phyloP scores from a whole-genome alignment of 64 coral and sea anemone species.

The Pocillopora damicornis region DNA sequence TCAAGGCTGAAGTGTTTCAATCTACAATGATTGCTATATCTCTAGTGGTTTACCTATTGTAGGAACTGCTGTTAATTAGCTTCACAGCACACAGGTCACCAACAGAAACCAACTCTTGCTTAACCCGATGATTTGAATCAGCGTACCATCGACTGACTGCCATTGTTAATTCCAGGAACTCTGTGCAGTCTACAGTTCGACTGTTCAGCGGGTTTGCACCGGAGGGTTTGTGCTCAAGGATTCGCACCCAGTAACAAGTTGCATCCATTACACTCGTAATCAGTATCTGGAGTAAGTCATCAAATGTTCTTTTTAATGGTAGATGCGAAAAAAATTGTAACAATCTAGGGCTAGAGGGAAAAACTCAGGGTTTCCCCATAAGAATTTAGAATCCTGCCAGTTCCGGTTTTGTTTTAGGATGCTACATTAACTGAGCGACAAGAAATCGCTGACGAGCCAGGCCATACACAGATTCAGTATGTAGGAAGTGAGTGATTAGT shows the following conservation, averaged over 20 bases:
- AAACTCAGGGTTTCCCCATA: too few relatives aligned
- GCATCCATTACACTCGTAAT: constrained; percentile 63
- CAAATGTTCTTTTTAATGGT: neutral
- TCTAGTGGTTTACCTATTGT: constrained; percentile 22
- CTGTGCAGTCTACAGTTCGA: constrained; percentile 32
- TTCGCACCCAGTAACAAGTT: constrained; percentile 73
- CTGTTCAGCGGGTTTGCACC: constrained; percentile 5
- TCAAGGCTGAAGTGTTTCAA: neutral
- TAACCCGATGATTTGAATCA: constrained; percentile 34
- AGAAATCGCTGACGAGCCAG: too few relatives aligned
- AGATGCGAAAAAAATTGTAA: neutral
- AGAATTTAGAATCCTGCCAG: too few relatives aligned
- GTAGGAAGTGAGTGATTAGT: too few relatives aligned
- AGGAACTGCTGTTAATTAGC: constrained; percentile 1
- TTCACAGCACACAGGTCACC: constrained; percentile 66
- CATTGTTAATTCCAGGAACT: constrained; percentile 76
- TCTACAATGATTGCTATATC: neutral
- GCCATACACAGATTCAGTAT: too few relatives aligned
- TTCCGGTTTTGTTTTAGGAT: too few relatives aligned
- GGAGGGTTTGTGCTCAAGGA: constrained; percentile 64
- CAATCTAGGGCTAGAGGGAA: too few relatives aligned
- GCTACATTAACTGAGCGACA: too few relatives aligned
- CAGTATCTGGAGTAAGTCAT: constrained; percentile 53
- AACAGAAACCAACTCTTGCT: constrained; percentile 44
- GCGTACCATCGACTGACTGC: constrained; percentile 80